These are phyloP conservation scores for Drosophila guanche DNA, from an alignment of 1,140 invertebrate species.

Conservation along the genomic window DNA sequence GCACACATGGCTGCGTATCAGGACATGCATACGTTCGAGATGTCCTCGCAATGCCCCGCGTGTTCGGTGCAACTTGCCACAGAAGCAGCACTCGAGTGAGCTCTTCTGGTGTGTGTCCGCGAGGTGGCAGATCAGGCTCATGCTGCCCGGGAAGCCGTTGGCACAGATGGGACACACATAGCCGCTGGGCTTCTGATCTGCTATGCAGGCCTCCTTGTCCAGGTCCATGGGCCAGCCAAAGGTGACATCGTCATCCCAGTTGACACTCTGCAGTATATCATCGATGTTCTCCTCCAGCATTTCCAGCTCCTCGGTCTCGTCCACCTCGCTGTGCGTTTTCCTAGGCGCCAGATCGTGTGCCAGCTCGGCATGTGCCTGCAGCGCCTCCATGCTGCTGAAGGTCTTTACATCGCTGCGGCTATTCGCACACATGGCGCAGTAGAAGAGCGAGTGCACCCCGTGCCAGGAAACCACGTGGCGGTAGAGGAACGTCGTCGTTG, in stretches of 20 bases:
- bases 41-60: constrained; percentile 57
- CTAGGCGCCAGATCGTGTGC: constrained; percentile 40
- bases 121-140: constrained; percentile 52
- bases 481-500: constrained; percentile 50
- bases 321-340: constrained; percentile 38
- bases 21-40: constrained; percentile 59
- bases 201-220: constrained; percentile 59
- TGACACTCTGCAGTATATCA: constrained; percentile 56
- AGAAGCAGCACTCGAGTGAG: constrained; percentile 57
- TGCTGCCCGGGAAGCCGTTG: constrained; percentile 61
- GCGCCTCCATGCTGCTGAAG: constrained; percentile 43
- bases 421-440: constrained; percentile 61
- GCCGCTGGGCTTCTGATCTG: constrained; percentile 46
- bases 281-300: constrained; percentile 74
- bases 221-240: constrained; percentile 66
- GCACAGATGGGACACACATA: constrained; percentile 69
- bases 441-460: constrained; percentile 62
- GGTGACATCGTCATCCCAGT: constrained; percentile 66
- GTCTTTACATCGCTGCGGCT: constrained; percentile 54
- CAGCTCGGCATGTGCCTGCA: constrained; percentile 50
- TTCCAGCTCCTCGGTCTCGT: constrained; percentile 64
- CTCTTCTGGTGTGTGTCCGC: constrained; percentile 38
- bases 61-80: constrained; percentile 43
- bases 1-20: constrained; percentile 57
- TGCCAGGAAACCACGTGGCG: constrained; percentile 67